Base-by-base conservation (phyloP, 2,888 invertebrate genomes). In the Drosophila paranaensis region DNA sequence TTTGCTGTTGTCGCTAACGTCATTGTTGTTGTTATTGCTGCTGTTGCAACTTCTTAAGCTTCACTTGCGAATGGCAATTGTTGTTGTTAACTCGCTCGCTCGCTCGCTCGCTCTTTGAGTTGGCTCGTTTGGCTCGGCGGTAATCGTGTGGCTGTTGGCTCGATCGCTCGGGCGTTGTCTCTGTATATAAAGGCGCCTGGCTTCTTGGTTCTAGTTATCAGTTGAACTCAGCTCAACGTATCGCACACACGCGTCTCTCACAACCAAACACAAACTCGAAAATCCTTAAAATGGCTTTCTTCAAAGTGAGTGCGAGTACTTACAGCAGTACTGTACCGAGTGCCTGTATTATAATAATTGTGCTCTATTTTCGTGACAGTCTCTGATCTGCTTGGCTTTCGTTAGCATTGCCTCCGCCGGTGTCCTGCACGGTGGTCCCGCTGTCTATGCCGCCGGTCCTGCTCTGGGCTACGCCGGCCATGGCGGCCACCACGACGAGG, bases 181-280 rank as follows among this genome's bases (percentile, higher is more conserved):
- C 63, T 87, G 90, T 92, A 92, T 93, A 93, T 93, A 93, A 90
- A 92, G 92, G 91, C 89, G 88, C 91, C 89, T 91, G 91, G 90
- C 91, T 92, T 92, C 91, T 92, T 89, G 90, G 91, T 92, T 93
- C 93, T 93, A 92, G 92, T 92, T 93, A 93, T 93, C 93, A 93
- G 93, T 93, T 92, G 91, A 89, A 87, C 91, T 82, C 88, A 91
- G 92, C 90, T 91, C 90, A 90, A 92, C 90, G 89, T 92, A 87
- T 80, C 83, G 90, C 82, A 77, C 45, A 90, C 81, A 86, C 89
- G 84, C 71, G 25, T 8, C 45, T 25, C 14, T 8, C 25, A 25
- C 45, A 13, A 27, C 13, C 25, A 45, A 46, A 9, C 40, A 60
- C 54, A 57, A 75, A 68, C 40, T 54, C 27, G 6, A 57, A 71